Evolutionary conservation across 1,140 invertebrate species (phyloP).

Genomic region (Berghia stephanieae): DNA sequence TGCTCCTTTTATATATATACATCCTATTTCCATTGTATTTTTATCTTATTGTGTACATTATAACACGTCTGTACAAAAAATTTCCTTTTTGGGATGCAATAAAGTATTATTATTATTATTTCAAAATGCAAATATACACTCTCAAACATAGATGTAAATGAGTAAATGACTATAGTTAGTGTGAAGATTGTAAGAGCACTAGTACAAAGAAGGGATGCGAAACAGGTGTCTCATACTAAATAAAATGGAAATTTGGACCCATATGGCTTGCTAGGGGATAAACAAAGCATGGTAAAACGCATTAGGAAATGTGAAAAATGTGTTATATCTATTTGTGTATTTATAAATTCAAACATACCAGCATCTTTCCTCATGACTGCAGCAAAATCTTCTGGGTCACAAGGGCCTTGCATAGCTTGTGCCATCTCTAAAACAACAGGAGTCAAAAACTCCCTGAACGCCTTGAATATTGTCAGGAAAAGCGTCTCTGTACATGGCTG

Average conservation of each 20-base stretch:
- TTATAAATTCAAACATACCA: too few species aligned
- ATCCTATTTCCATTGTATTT: too few species aligned
- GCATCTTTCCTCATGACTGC: constrained; percentile 89
- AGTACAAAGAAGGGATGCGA: not conserved
- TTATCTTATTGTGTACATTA: too few species aligned
- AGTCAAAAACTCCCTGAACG: constrained; percentile 77
- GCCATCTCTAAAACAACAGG: constrained; percentile 80
- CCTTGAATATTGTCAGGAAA: constrained; percentile 84
- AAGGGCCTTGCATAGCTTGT: constrained; percentile 72
- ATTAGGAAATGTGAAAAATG: not conserved
- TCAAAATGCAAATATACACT: too few species aligned
- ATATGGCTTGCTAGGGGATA: not conserved
- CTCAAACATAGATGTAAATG: too few species aligned
- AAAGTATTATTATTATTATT: too few species aligned
- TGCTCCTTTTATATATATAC: too few species aligned
- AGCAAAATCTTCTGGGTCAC: constrained; percentile 76
- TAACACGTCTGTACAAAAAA: too few species aligned
- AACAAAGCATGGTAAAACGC: not conserved
- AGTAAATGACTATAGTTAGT: too few species aligned
- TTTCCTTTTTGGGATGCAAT: too few species aligned
- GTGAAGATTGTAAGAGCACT: too few species aligned
- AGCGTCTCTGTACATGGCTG: constrained; percentile 88
- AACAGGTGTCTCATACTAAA: not conserved
- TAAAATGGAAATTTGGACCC: too few species aligned
- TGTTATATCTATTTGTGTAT: not conserved